Evolutionary conservation across 1,140 invertebrate genomes (phyloP), one percentile per base, ranked within the genome.

Genomic region (Heterodera carotae): DNA sequence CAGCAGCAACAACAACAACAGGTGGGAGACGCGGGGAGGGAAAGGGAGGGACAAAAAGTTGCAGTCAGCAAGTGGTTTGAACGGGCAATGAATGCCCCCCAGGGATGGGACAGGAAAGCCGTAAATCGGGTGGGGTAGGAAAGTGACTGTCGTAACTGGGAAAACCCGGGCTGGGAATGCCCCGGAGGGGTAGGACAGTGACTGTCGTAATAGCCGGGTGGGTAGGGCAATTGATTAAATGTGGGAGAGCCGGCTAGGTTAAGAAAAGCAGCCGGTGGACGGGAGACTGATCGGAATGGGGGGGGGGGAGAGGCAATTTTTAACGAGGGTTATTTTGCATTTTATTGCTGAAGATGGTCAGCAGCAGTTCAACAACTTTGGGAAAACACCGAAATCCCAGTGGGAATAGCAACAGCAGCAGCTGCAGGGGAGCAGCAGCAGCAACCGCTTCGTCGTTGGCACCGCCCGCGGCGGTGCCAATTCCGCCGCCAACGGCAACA

Each of bases 331-430:
- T 22, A 22, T 56, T 56, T 22, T 56, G 48, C 15, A 43, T 43
- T 43, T 39, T 39, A 43, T 43, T 43, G 39, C 39, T 43, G 39
- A 43, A 66, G 62, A 66, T 66, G 62, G 33, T 29, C 62, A 66
- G 62, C 6, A 29, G n/a, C 33, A 22, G n/a, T 22, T 27, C 62
- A 66, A 34, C 62, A 29, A 31, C n/a, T 4, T 3, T 69, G 27
- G 68, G 68, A 43, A 69, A 33, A 29, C 48, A 48, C 36, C 53
- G 53, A 15, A 36, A 69, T 27, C 25, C 59, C 18, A 48, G n/a
- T n/a, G n/a, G n/a, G n/a, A n/a, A n/a, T n/a, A n/a, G 69, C 69
- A 29, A 36, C 48, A 59, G 6, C 72, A 29, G 72, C 64, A 31
- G 15, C 18, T 22, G 27, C 29, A n/a, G n/a, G n/a, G n/a, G n/a